Evolutionary conservation across 2,113 vertebrate species (phyloP).

Genomic region (Gnathonemus echidnorhynchus): DNA sequence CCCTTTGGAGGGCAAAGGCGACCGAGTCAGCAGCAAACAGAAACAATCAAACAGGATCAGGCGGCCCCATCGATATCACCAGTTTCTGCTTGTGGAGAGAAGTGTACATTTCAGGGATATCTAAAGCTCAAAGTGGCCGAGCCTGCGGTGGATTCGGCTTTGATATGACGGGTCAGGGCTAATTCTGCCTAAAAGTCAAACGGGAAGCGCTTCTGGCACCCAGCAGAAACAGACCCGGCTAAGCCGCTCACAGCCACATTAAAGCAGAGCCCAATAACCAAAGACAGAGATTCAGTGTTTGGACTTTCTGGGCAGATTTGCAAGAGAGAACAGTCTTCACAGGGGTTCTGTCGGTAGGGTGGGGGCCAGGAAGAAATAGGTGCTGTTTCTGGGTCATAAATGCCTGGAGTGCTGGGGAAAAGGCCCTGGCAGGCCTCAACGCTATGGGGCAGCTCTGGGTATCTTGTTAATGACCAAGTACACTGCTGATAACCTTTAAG

Average conservation of each 20-base stretch:
- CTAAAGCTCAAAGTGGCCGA: not conserved
- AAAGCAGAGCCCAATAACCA: slow-evolving; percentile 26
- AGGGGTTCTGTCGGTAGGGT: not conserved
- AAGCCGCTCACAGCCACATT: slow-evolving; percentile 3
- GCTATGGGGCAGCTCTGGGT: not conserved
- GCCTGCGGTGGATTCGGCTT: not conserved
- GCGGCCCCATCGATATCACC: not conserved
- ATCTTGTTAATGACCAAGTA: not conserved
- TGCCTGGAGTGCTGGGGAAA: not conserved
- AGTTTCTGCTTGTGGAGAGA: not conserved
- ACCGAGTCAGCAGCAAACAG: not conserved
- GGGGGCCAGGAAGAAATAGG: not conserved
- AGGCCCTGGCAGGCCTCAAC: not conserved
- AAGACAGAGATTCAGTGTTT: slow-evolving; percentile 15
- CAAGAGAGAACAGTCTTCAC: slow-evolving; percentile 8
- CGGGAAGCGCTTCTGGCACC: not conserved
- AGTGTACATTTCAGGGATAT: not conserved
- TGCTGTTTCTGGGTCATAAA: not conserved
- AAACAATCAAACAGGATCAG: not conserved
- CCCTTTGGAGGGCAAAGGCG: not conserved
- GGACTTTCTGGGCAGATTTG: not conserved
- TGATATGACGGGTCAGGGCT: not conserved
- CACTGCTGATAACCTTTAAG: slow-evolving; percentile 18
- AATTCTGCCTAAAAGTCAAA: not conserved
- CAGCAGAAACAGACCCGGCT: slow-evolving; percentile 5